These are phyloP conservation scores for Astyanax mexicanus DNA, from an alignment of 2,797 vertebrate genomes.

Conservation along the genomic window DNA sequence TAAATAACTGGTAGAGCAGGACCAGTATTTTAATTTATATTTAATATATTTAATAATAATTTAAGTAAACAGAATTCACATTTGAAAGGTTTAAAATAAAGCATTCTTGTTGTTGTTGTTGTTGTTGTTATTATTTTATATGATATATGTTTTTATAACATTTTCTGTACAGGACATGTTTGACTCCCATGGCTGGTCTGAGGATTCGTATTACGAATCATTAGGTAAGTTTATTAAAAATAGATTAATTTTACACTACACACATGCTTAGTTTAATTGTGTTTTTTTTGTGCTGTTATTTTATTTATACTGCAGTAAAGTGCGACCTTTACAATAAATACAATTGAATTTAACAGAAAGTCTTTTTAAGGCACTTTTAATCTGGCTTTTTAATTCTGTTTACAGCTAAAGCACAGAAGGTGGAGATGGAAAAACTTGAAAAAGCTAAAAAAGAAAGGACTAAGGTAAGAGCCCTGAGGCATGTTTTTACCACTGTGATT, in stretches of 20 bases:
- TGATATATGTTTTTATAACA: no score
- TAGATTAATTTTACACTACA: no score
- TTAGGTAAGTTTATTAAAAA: constrained; percentile 82
- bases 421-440: constrained; percentile 98
- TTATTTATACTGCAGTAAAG: not conserved
- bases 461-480: constrained; percentile 84
- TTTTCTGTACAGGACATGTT: constrained; percentile 89
- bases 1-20: no score
- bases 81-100: no score
- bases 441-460: constrained; percentile 98
- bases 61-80: no score
- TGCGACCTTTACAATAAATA: no score
- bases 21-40: no score
- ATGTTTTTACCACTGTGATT: not conserved
- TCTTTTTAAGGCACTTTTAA: no score
- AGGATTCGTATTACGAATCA: constrained; percentile 95
- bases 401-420: constrained; percentile 93
- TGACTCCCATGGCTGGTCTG: constrained; percentile 97
- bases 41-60: no score
- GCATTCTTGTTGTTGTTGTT: no score
- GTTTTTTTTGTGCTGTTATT: not conserved
- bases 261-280: not conserved
- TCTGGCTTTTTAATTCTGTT: constrained; percentile 54
- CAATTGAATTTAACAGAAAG: no score
- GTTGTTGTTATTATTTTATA: no score